A percentile compares a stretch with the other conserved stretches of the same genome.
Evolutionary conservation across 2,797 vertebrate species (phyloP).

Genomic region (Pristis pectinata): DNA sequence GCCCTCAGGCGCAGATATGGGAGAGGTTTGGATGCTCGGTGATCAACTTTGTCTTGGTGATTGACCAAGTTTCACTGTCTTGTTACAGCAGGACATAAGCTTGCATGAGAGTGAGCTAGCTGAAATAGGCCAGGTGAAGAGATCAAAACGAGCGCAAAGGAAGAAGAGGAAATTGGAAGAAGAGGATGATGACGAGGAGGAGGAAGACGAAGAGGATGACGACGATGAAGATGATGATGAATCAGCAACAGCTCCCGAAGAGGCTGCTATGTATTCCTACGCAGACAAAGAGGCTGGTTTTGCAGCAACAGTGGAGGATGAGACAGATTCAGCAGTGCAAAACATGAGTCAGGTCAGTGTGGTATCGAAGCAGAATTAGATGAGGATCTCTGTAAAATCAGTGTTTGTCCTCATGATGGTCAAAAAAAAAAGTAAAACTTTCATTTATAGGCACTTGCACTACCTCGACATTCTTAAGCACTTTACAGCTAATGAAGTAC

Average conservation of each 20-base stretch:
- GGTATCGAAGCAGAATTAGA: background rate
- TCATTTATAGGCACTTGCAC: background rate
- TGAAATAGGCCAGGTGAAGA: conserved; percentile 61
- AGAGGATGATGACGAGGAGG: conserved; percentile 47
- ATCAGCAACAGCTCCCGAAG: conserved; percentile 60
- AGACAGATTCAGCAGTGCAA: conserved; percentile 88
- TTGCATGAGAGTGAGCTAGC: conserved; percentile 69
- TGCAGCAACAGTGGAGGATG: conserved; percentile 68
- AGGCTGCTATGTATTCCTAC: conserved; percentile 68
- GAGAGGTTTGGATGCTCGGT: background rate
- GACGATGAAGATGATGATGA: conserved; percentile 2
- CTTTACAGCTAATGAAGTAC: background rate
- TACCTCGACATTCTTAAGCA: background rate
- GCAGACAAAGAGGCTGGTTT: conserved; percentile 65
- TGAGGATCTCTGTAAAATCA: background rate
- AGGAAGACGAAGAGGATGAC: background rate
- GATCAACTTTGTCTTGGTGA: background rate
- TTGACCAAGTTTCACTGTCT: background rate
- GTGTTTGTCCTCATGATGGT: background rate
- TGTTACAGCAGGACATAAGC: conserved; percentile 65
- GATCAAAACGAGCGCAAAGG: conserved; percentile 56
- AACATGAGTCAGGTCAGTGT: conserved; percentile 86
- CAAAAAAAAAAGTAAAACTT: background rate
- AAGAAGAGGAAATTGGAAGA: conserved; percentile 60
- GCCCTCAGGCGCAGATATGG: background rate